These are phyloP conservation scores for Lymantria dispar DNA, from an alignment of 2,888 invertebrate genomes.

Conservation along the genomic window DNA sequence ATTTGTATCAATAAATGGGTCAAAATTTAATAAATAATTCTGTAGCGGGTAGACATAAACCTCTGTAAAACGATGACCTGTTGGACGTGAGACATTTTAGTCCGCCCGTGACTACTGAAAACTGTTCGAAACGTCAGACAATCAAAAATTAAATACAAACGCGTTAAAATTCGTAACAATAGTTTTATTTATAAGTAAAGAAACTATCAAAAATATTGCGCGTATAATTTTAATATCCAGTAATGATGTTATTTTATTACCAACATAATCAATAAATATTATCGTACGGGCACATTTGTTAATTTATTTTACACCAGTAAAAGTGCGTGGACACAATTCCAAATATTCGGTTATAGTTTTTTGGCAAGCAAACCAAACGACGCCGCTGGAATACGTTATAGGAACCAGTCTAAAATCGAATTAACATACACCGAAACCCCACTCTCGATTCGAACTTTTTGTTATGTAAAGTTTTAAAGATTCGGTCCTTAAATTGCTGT, in stretches of 20 bases:
- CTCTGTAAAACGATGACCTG: too few species aligned
- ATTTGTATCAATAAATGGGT: too few species aligned
- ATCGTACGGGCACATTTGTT: conserved; percentile 45
- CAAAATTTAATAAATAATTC: too few species aligned
- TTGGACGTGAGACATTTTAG: too few species aligned
- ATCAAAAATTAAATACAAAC: too few species aligned
- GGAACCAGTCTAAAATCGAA: conserved; percentile 57
- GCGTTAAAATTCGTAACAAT: too few species aligned
- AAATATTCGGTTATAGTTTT: conserved; percentile 68
- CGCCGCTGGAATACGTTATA: conserved; percentile 62
- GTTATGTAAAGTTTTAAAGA: conserved; percentile 63
- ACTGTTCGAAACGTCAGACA: too few species aligned
- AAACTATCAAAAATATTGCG: too few species aligned
- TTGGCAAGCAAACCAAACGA: conserved; percentile 51
- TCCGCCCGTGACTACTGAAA: too few species aligned
- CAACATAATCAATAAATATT: not conserved
- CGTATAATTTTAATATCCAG: not conserved
- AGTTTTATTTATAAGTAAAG: too few species aligned
- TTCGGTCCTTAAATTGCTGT: conserved; percentile 61
- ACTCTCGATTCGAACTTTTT: conserved; percentile 56
- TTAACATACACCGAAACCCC: conserved; percentile 68
- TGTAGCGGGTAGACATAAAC: too few species aligned
- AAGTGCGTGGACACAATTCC: conserved; percentile 63
- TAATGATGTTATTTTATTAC: not conserved
- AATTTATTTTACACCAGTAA: conserved; percentile 65